Base-by-base conservation (phyloP, 2,113 vertebrate genomes). In the Turnix velox region DNA sequence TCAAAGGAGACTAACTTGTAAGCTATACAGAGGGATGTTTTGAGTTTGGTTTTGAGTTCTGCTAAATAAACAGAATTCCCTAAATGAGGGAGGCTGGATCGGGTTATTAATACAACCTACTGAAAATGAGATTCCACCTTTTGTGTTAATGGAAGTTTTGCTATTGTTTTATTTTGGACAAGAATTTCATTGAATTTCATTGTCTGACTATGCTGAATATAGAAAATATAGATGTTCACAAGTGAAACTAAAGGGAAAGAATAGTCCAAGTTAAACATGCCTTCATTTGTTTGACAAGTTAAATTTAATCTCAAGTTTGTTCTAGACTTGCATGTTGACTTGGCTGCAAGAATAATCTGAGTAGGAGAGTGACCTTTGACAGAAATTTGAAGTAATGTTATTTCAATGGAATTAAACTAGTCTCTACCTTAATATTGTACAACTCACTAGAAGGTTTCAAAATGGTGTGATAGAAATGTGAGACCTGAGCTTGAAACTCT, bases 341-440 rank as follows among this genome's bases (percentile, higher is more conserved):
- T 87, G 80, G 62, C 77, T 82, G n/a, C n/a, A 79, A 63, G 81
- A 83, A 79, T 72, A 58, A 59, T 72, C 54, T 68, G 62, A 84
- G 31, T 30, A 81, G 71, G 28, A 86, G 77, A 59, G 23, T 75
- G 40, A 91, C 45, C 40, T 92, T 91, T 78, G 74, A 90, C 75
- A 95, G 85, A 88, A 87, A 63, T 42, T 42, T 88, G 75, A 91
- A 94, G 69, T 89, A 89, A 93, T 84, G 33, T 82, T 87, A 58
- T 81, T 89, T 84, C 54, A 69, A 65, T 85, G 51, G 40, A 92
- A 66, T 82, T 73, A 92, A 87, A 71, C 77, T 20, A 66, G 30
- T 46, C 49, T 94, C 49, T 78, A 51, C 39, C 58, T 73, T 49
- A 87, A 61, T 69, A 78, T 48, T 68, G 30, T 28, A 37, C 76